Conservation (phyloP, 2,797 vertebrate species). For the Manis javanica region DNA sequence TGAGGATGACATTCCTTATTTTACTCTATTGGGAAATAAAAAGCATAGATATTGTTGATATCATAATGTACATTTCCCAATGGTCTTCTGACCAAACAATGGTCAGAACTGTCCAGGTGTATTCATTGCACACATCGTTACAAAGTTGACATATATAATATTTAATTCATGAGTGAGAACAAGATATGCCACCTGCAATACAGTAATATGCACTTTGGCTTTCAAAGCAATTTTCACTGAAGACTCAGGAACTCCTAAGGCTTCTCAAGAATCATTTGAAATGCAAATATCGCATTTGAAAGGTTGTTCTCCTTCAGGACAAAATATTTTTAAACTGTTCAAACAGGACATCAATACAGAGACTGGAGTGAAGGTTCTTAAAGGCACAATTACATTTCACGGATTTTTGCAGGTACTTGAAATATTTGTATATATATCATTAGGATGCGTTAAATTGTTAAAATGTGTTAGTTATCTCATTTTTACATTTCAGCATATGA, state of each 20-base stretch:
- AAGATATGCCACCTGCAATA: background rate
- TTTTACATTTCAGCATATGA: background rate
- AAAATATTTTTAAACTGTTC: conserved; percentile 18
- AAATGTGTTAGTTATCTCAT: background rate
- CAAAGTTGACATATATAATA: background rate
- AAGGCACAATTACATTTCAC: background rate
- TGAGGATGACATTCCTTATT: background rate
- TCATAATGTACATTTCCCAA: background rate
- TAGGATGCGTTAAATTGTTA: background rate
- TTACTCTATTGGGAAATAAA: background rate
- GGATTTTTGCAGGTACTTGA: background rate
- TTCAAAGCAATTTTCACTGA: conserved; percentile 40
- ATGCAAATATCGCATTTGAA: conserved; percentile 21
- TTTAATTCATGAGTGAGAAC: conserved; percentile 47
- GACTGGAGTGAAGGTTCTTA: background rate
- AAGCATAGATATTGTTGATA: conserved; percentile 9
- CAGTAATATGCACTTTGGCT: background rate
- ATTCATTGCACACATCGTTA: background rate
- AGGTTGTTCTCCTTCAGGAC: background rate
- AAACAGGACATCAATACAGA: conserved; percentile 17
- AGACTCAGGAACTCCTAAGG: background rate
- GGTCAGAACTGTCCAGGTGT: background rate
- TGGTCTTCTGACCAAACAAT: background rate
- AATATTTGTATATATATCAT: background rate
- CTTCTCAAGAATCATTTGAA: conserved; percentile 5